Evolutionary conservation across 2,888 invertebrate genomes (phyloP).

Genomic region (Heteromyza rotundicornis): DNA sequence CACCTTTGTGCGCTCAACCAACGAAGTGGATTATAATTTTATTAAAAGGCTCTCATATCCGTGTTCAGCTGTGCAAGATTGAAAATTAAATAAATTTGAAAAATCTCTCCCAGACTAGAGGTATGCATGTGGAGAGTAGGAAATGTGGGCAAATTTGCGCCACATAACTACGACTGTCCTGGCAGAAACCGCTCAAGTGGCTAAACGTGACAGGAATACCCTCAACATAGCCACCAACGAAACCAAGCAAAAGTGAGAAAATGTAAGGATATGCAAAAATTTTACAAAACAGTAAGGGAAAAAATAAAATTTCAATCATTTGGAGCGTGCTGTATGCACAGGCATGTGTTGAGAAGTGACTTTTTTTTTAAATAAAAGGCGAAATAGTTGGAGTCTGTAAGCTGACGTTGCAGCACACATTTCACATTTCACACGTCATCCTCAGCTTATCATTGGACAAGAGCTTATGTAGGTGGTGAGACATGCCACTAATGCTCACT

Average conservation of each 20-base stretch:
- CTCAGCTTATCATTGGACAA: too few relatives aligned
- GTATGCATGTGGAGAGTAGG: too few relatives aligned
- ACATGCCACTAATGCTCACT: too few relatives aligned
- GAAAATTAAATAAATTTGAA: too few relatives aligned
- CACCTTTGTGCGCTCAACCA: too few relatives aligned
- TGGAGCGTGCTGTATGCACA: neutral
- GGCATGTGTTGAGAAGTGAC: neutral
- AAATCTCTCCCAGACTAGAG: too few relatives aligned
- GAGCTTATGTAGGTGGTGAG: too few relatives aligned
- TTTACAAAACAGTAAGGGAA: neutral
- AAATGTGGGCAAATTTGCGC: too few relatives aligned
- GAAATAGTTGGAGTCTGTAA: neutral
- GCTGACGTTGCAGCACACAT: neutral
- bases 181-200: conserved; percentile 46
- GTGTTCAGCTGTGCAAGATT: too few relatives aligned
- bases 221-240: neutral
- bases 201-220: conserved; percentile 52
- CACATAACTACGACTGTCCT: too few relatives aligned
- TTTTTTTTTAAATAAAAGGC: neutral
- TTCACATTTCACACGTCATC: neutral
- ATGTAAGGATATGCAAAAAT: neutral
- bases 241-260: neutral
- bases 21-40: too few relatives aligned
- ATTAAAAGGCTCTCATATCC: too few relatives aligned
- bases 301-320: neutral